Base-by-base conservation (phyloP, 2,888 invertebrate genomes). In the Sthenelais limicola region DNA sequence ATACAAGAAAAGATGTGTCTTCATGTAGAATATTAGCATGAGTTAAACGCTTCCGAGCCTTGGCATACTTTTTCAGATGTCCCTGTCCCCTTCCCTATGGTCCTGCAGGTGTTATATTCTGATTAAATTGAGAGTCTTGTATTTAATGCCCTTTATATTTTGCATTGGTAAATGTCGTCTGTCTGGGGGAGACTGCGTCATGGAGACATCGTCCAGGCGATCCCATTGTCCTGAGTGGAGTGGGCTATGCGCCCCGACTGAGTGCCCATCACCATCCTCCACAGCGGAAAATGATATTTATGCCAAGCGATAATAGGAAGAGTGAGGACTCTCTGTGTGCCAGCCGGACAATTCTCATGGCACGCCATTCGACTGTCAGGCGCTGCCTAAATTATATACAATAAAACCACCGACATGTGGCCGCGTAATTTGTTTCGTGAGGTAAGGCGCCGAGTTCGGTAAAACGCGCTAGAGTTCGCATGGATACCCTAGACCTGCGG, bases 261-360 rank as follows among this genome's bases (percentile, higher is more conserved):
- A 62, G 62, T 38, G 24, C 35, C 62, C 62, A 62, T 62, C 62
- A 62, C 43, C 38, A 35, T 43, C 62, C 38, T 35, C 62, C 38
- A 35, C 62, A 7, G 38, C 62, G 43, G 62, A 38, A 62, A 62
- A 62, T 62, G 62, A 62, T 62, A 62, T 62, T 62, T 62, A 62
- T 62, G 21, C 38, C 62, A 43, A 43, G 62, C 62, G 62, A 62
- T 62, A 62, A 62, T 62, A 62, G 62, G 43, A 38, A 43, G 38
- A 62, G 43, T 38, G 62, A 62, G 62, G 38, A 62, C 62, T 62
- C 62, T 5, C 3, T 35, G 24, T 43, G 24, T 12, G 12, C 38
- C 62, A 56, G 38, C 62, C 62, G 38, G 38, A 18, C 24, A 9
- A 43, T 62, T 62, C 62, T 21, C 38, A 62, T 62, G 38, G 26